Evolutionary conservation across 2,797 vertebrate genomes (phyloP), one percentile per base, ranked within the genome.

Genomic region (Hipposideros larvatus): DNA sequence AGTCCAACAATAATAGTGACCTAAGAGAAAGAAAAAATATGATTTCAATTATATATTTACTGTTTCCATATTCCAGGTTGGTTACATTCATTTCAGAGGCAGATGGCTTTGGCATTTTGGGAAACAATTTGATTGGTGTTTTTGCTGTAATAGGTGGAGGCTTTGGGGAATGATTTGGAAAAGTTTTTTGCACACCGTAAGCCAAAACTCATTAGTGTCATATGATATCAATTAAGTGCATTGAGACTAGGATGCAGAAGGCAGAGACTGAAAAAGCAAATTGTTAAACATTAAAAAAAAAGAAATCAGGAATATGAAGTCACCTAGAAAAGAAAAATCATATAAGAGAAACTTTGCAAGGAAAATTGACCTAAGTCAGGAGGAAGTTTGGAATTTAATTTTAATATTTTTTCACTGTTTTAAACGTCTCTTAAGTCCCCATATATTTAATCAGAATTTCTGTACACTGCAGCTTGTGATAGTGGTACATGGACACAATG

Each of bases 181-280:
- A 97, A 5, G 1, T 26, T 19, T 80, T 93, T 74, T 80, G 48
- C 28, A 73, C 4, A 68, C 31, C 21, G 3, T 26, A 95, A 78
- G 51, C 26, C 43, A 70, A 63, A 77, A 94, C n/a, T 94, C 41
- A 59, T 59, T 57, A 75, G 14, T 57, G 9, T 65, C 75, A 75
- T 94, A 53, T 87, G n/a, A 92, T 94, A 77, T 92, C 65, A 88
- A 8, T 57, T 70, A 87, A 48, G 15, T 71, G 8, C 1, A 89
- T 51, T 70, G 31, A 82, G n/a, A 82, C 4, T 34, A 34, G 7
- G 31, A 66, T 48, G 8, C 21, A 88, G 14, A 80, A 88, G 46
- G 88, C 37, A 34, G 13, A 80, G 2, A 71, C 43, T 80, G 31
- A 53, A 51, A 92, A 94, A 80, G 31, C 14, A 34, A 71, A 77